phyloP scores from a whole-genome alignment of 2,113 vertebrate species.

The Cygnus buccinator region DNA sequence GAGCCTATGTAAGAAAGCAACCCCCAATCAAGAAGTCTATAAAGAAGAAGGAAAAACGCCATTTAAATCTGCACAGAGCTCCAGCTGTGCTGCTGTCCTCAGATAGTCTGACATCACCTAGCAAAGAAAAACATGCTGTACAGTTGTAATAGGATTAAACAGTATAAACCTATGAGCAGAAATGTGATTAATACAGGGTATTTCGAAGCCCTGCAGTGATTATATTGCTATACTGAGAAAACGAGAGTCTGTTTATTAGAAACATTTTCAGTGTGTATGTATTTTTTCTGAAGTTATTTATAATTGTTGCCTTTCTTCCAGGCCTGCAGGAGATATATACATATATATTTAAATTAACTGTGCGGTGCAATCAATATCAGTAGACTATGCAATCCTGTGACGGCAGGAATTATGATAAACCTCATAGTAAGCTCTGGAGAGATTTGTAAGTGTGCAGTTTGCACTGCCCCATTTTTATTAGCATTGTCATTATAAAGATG shows the following conservation, averaged over 20 bases:
- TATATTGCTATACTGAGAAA: constrained; percentile 4
- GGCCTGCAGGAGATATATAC: constrained; percentile 44
- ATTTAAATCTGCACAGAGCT: background rate
- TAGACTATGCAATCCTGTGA: background rate
- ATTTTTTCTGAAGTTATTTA: constrained; percentile 15
- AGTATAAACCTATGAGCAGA: constrained; percentile 20
- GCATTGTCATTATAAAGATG: constrained; percentile 59
- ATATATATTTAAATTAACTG: constrained; percentile 17
- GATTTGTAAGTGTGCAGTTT: constrained; percentile 26
- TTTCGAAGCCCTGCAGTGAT: background rate
- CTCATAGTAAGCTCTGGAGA: constrained; percentile 33
- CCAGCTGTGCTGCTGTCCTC: constrained; percentile 16
- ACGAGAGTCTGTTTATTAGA: background rate
- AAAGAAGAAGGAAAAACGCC: background rate
- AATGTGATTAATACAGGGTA: constrained; percentile 36
- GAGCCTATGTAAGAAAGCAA: background rate
- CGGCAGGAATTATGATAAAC: constrained; percentile 49
- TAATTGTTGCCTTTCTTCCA: constrained; percentile 17
- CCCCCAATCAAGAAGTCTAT: background rate
- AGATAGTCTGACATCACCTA: background rate
- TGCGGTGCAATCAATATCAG: constrained; percentile 25
- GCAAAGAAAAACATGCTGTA: constrained; percentile 3
- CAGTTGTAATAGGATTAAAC: constrained; percentile 48
- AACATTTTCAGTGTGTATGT: background rate
- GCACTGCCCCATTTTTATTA: constrained; percentile 37